Conservation (phyloP, 2,113 vertebrate species). For the Petaurus breviceps region DNA sequence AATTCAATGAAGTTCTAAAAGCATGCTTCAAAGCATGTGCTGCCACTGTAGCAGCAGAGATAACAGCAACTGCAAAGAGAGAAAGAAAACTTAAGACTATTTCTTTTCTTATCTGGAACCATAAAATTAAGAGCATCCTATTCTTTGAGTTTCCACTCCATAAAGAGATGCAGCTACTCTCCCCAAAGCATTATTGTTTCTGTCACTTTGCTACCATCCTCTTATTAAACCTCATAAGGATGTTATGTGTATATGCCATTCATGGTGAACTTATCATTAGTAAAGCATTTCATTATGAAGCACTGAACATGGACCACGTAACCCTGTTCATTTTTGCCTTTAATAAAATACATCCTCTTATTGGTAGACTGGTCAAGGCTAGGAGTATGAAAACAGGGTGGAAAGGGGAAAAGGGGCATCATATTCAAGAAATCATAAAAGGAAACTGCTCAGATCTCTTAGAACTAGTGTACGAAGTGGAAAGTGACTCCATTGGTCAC, state of each 20-base stretch:
- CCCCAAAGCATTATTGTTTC: neutral
- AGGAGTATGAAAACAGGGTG: no score
- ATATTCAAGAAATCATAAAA: no score
- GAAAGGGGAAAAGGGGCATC: no score
- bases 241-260: neutral
- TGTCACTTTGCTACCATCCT: neutral
- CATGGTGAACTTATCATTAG: neutral
- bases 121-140: constrained; percentile 70
- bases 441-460: neutral
- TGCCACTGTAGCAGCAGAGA: constrained; percentile 85
- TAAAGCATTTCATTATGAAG: neutral
- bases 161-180: constrained; percentile 30
- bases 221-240: neutral
- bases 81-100: constrained; percentile 72
- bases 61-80: constrained; percentile 58
- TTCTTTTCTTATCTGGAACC: constrained; percentile 85
- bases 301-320: neutral
- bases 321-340: no score
- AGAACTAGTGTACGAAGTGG: neutral
- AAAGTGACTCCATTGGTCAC: neutral
- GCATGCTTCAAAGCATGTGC: constrained; percentile 92
- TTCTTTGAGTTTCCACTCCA: constrained; percentile 79
- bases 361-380: no score
- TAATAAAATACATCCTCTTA: neutral
- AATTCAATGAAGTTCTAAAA: constrained; percentile 94